Evolutionary conservation across 2,113 vertebrate genomes (phyloP), one percentile per base, ranked within the genome.

Genomic region (Notarius quadriscutis): DNA sequence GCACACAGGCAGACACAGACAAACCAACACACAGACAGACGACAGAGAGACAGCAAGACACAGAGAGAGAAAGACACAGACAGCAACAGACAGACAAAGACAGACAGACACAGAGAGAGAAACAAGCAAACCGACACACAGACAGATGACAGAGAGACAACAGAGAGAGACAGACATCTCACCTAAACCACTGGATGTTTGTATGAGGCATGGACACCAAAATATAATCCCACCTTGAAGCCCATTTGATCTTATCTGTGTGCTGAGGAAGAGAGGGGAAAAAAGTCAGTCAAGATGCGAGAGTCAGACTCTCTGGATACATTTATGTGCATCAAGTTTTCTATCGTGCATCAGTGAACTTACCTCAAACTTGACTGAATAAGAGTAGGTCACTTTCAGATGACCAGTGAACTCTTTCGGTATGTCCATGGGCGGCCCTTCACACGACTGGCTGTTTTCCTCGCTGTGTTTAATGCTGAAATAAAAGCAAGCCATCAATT

Each of bases 171-270:
- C 5, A 67, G 48, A 27, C n/a, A 0, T 7, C 78, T 88, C 91
- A 99, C 98, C 98, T 99, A 91, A 99, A 99, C 98, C 98, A 99
- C 58, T 99, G 98, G 93, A 99, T 99, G 89, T 99, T 98, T 72
- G 97, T 99, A 88, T 99, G 98, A 86, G 97, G 98, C 98, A 99
- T 99, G 18, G 98, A 99, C 89, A 99, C 98, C 92, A 99, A 94
- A 94, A 99, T 99, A 91, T 99, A 99, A 93, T 99, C 98, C 98
- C 98, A 99, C 85, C 98, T 94, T 84, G 98, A 99, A 25, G 98
- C 98, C 98, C 98, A 99, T 83, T 97, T 96, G 92, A 99, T 98
- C 0, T 12, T 57, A 89, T 96, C 93, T 91, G 98, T 93, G 93
- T 96, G 91, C 98, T 99, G 90, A 63, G 87, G 92, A 92, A 62